Evolutionary conservation across 2,888 invertebrate species (phyloP), one percentile per base, ranked within the genome.

Genomic region (Arrhopalites spinosus): DNA sequence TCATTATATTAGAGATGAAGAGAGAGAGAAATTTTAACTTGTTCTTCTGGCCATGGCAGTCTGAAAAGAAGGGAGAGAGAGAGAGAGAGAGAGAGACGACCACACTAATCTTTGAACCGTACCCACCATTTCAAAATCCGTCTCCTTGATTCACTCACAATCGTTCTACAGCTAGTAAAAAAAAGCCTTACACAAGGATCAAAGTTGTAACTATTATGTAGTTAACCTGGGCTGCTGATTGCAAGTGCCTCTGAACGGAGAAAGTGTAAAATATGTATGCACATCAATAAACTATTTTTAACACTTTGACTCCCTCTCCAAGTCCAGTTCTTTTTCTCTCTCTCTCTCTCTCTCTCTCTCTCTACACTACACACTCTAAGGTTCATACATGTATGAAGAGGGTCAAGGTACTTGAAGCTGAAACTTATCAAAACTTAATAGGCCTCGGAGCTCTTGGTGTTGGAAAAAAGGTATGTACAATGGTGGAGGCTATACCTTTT

Each of bases 221-320:
- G 43, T 20, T 20, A 20, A 66, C 66, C 15, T 66, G 45, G n/a
- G 43, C 43, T 66, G 36, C n/a, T 36, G 45, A 66, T 43, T 25
- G 66, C 20, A 5, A 66, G 36, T n/a, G 45, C 27, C 29, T 30
- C 7, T 64, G 64, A 64, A 30, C 30, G 43, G 43, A 23, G n/a
- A 66, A 43, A 27, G 30, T n/a, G 5, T 67, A 45, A 69, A 69
- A 69, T 69, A 69, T 69, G 27, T 2, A 69, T 50, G 27, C 17
- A 27, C 64, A 17, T 53, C 27, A 29, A 47, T 69, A 47, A 69
- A 69, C 53, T 69, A 69, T 69, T 53, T 50, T 68, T 68, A 68
- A 69, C 69, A 53, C 53, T 29, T 67, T 67, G 20, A n/a, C 61
- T 27, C 36, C 36, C 11, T 11, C 36, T 36, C 36, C 36, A 7